A percentile compares a stretch with the other conserved stretches of the same genome.
These are phyloP conservation scores for Pogonognathellus flavescens DNA, from an alignment of 1,140 invertebrate genomes.

Conservation along the genomic window DNA sequence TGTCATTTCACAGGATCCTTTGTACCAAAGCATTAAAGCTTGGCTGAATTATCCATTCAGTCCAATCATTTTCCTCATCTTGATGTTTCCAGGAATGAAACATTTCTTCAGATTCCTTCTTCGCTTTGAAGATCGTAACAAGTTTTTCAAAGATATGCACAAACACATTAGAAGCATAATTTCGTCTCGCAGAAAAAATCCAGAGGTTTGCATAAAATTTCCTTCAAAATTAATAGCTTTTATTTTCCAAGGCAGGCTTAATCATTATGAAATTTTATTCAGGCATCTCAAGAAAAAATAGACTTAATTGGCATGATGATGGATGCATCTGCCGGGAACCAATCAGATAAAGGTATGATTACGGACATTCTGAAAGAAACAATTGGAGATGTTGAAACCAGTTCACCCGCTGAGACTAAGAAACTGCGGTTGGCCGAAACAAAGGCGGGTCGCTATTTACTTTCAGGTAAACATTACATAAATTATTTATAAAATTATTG, in stretches of 20 bases:
- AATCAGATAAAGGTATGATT: slow-evolving; percentile 53
- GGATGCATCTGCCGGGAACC: slow-evolving; percentile 62
- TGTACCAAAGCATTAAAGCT: slow-evolving; percentile 62
- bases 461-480: slow-evolving; percentile 55
- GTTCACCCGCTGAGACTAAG: background rate
- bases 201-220: slow-evolving; percentile 53
- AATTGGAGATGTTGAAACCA: slow-evolving; percentile 25
- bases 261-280: slow-evolving; percentile 1
- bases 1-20: slow-evolving; percentile 58
- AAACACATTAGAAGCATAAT: slow-evolving; percentile 63
- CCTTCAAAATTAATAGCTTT: background rate
- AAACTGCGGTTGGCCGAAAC: background rate
- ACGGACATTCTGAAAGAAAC: slow-evolving; percentile 63
- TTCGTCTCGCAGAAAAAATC: slow-evolving; percentile 44
- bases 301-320: slow-evolving; percentile 66
- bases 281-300: slow-evolving; percentile 21
- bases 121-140: slow-evolving; percentile 61
- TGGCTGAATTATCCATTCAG: slow-evolving; percentile 65
- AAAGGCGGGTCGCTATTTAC: slow-evolving; percentile 50
- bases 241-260: background rate
- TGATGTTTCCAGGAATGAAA: slow-evolving; percentile 65
- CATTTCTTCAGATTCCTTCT: slow-evolving; percentile 64
- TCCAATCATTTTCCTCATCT: slow-evolving; percentile 62
- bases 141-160: slow-evolving; percentile 63
- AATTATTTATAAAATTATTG: slow-evolving; percentile 20